A percentile compares a stretch with the other conserved stretches of the same genome.
These are phyloP conservation scores for Tragulus kanchil DNA, from an alignment of 2,113 vertebrate genomes.

Conservation along the genomic window DNA sequence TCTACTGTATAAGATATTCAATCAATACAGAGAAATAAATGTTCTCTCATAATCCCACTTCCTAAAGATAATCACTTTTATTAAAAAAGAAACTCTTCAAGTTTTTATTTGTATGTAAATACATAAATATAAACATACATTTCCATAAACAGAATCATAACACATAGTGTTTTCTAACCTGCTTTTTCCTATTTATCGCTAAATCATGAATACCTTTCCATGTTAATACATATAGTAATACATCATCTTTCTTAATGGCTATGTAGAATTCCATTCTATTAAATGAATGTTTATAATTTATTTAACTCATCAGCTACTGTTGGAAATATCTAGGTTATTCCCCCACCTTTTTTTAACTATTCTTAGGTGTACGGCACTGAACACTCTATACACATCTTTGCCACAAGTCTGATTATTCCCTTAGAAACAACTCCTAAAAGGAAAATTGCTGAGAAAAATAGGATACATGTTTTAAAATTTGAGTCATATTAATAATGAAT, in stretches of 20 bases:
- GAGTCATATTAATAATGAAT: constrained; percentile 47
- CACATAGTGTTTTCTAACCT: neutral
- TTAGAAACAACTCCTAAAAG: constrained; percentile 47
- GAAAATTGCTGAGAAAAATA: constrained; percentile 62
- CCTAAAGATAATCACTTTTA: constrained; percentile 40
- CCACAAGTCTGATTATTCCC: constrained; percentile 2
- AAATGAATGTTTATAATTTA: neutral
- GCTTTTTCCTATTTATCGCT: neutral
- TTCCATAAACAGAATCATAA: constrained; percentile 18
- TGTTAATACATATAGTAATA: neutral
- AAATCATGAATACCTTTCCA: neutral
- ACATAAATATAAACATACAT: neutral
- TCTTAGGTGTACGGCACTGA: neutral
- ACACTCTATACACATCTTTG: neutral
- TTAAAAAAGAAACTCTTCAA: constrained; percentile 55
- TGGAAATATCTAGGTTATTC: neutral
- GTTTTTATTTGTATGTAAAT: neutral
- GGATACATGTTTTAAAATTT: constrained; percentile 27
- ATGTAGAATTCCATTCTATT: constrained; percentile 5
- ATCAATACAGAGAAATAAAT: constrained; percentile 22
- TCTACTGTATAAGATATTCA: constrained; percentile 31
- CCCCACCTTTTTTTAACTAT: neutral
- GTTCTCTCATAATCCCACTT: neutral
- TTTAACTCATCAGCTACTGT: neutral
- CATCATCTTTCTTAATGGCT: constrained; percentile 5